phyloP scores from a whole-genome alignment of 2,888 invertebrate species.

The Omphaloscelis lunosa region DNA sequence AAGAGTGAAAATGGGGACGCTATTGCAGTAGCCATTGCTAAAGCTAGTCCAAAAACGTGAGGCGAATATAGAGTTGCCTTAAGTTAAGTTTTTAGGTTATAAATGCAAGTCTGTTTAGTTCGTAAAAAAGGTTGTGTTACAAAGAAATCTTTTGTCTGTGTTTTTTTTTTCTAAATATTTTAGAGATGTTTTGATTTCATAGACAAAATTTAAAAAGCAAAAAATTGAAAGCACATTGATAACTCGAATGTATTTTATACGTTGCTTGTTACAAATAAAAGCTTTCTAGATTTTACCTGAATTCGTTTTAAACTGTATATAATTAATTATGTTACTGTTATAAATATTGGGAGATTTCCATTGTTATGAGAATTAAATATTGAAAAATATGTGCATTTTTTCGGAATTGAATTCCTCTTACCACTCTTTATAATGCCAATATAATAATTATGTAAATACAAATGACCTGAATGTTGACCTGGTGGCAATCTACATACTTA shows the following conservation, averaged over 20 bases:
- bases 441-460: slow-evolving; percentile 37
- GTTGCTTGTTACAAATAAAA: slow-evolving; percentile 10
- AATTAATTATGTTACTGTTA: slow-evolving; percentile 25
- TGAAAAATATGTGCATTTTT: slow-evolving; percentile 25
- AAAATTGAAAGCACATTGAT: background rate
- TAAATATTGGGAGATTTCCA: slow-evolving; percentile 1
- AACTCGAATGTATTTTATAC: slow-evolving; percentile 14
- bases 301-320: slow-evolving; percentile 23
- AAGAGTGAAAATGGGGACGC: slow-evolving; percentile 76
- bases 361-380: slow-evolving; percentile 23
- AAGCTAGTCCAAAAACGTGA: slow-evolving; percentile 50
- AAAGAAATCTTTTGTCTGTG: background rate
- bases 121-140: background rate
- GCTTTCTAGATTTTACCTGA: background rate
- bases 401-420: background rate
- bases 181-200: background rate
- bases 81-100: slow-evolving; percentile 11
- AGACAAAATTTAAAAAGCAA: background rate
- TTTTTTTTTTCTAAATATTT: background rate
- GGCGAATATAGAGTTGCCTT: background rate
- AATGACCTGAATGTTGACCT: slow-evolving; percentile 32
- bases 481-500: slow-evolving; percentile 6
- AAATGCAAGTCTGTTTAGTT: slow-evolving; percentile 48
- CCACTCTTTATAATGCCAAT: background rate
- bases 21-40: slow-evolving; percentile 79